Base-by-base conservation (phyloP, 2,888 invertebrate species). In the Nesidiocoris tenuis region DNA sequence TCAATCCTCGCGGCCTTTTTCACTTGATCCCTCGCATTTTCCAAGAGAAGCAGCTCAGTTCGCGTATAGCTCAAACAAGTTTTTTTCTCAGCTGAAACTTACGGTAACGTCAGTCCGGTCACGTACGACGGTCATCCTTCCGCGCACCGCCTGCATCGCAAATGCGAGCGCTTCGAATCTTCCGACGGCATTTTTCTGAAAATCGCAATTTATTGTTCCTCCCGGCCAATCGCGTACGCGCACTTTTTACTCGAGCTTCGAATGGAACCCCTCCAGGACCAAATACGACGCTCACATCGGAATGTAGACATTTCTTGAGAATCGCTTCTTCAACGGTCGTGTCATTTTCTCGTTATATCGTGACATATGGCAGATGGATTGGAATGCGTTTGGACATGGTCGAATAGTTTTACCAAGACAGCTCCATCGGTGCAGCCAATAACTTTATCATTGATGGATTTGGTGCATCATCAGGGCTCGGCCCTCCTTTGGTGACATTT, bases 41-140 rank as follows among this genome's bases (percentile, higher is more conserved):
- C 39, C 39, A 39, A 12, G 39, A 39, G 39, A 39, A 12, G 39
- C 39, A 39, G 39, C 39, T 39, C 39, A 39, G 39, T 55, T 67
- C 55, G 54, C 67, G 39, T 67, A 67, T 67, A 56, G 22, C 67
- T 56, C 67, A 55, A 67, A 56, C 67, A 67, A 67, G 54, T 67
- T 67, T 39, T 67, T 66, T 67, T 67, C 67, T 67, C 55, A 1
- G 39, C 67, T 5, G n/a, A 0, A 55, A 56, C 22, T 54, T 7
- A 39, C 39, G 3, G 3, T 39, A 39, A 39, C 39, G 39, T 12
- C 54, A 67, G 67, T 67, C 67, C 22, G 55, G 67, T 67, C 67
- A 67, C 67, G 67, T 67, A 54, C 67, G 22, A 22, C 56, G 67
- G 67, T 67, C 67, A 67, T 67, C 67, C 67, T 67, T 56, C 54